Evolutionary conservation across 2,113 vertebrate species (phyloP), one percentile per base, ranked within the genome.

Genomic region (Mastomys natalensis): DNA sequence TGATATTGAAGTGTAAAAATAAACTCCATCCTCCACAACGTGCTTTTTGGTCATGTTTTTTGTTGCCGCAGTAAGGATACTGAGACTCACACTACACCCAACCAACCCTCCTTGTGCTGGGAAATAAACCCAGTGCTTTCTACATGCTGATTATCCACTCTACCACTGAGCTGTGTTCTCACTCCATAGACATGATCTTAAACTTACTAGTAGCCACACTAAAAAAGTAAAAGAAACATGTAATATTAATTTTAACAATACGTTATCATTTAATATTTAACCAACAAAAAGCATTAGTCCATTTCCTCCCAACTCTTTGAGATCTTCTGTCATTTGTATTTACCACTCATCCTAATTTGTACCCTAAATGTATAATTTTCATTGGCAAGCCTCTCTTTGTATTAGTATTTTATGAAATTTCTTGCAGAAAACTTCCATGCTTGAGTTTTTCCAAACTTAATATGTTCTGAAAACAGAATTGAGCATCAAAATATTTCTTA

Each of bases 301-400:
- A 64, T 91, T 62, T 53, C 92, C n/a, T 88, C 45, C 15, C 68
- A 84, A 62, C 3, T 9, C 58, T 92, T 87, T 89, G 86, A 90
- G 74, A 94, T 86, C 40, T 62, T 81, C 15, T 60, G 12, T 73
- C 29, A 45, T 92, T 93, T 82, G 66, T n/a, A 11, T 12, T 53
- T 82, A 82, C 0, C 24, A 11, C 22, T n/a, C 3, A 60, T 73
- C 31, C 85, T 80, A 55, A 29, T 90, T 90, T 93, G 24, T 55
- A 64, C 87, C 7, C n/a, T 89, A 77, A 97, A 68, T 95, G 12
- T 8, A 88, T 43, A 58, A 21, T 55, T 87, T 90, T 94, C 74
- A 87, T 43, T 78, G 74, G 43, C 60, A 94, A 48, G 74, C 64
- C 31, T 97, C 73, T 48, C 60, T 93, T 37, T 70, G 40, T 37